Evolutionary conservation across 2,888 invertebrate species (phyloP), one percentile per base, ranked within the genome.

Genomic region (Agonopterix arenella): DNA sequence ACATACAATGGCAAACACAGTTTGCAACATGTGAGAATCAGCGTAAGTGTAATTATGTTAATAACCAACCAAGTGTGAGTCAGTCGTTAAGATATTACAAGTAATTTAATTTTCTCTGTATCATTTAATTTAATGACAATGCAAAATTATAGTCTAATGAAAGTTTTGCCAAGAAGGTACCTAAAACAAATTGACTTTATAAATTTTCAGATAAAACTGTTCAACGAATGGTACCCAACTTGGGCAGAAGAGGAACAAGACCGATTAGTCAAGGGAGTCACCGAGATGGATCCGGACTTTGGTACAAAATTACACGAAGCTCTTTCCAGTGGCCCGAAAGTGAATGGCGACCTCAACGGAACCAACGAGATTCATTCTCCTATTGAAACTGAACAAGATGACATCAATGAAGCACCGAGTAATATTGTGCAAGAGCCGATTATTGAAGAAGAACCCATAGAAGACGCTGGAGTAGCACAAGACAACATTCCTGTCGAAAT

Each of bases 201-300:
- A 50, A 45, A 44, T 51, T 76, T 81, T 55, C 74, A 94, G 94
- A 92, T 94, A 46, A 96, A 96, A 81, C 79, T 96, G 44, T 96
- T 96, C 68, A 93, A 93, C 64, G 95, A 96, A 79, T 96, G 96
- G 96, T 93, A 93, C 64, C 91, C 92, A 11, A 92, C 93, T 62
- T 96, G 96, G 96, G 91, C 92, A 5, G 89, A 91, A 44, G 93
- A 93, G 55, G 93, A 95, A 56, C 93, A 93, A 68, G 92, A 93
- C 40, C 90, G 91, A 58, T 88, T 96, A 37, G 81, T 95, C 40
- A 90, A 91, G 50, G 92, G 93, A 55, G 91, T 96, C 28, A 91
- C 92, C 28, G 94, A 94, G 66, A 90, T 93, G 43, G 96, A 96
- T 73, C 72, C 93, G 1, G 91, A 90, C 51, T 95, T 96, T 68